Percentiles rank a stretch among this genome's conserved stretches.
phyloP scores from a whole-genome alignment of 2,888 invertebrate species.

The Patella pellucida region DNA sequence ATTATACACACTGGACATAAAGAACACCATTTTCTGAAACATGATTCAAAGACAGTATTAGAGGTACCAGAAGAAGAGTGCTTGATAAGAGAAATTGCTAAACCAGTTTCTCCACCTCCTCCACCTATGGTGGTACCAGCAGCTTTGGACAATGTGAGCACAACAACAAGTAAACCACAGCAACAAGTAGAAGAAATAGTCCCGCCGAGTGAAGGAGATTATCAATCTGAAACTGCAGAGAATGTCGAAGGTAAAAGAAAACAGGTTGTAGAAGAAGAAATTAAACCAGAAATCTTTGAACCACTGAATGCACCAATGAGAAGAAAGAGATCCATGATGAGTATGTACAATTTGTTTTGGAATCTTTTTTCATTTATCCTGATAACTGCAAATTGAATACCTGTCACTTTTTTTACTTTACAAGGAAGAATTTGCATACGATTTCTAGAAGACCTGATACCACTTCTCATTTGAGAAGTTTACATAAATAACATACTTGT shows the following conservation, averaged over 20 bases:
- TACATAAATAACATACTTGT: too few relatives aligned
- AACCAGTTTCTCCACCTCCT: background rate
- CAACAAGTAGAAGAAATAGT: background rate
- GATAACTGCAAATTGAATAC: too few relatives aligned
- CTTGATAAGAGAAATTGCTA: constrained; percentile 15
- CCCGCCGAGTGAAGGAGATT: background rate
- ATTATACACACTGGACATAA: constrained; percentile 38
- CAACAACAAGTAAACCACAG: background rate
- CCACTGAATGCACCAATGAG: background rate
- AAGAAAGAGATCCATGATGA: background rate
- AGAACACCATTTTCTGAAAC: constrained; percentile 27
- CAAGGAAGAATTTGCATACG: too few relatives aligned
- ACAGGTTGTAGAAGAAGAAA: constrained; percentile 31
- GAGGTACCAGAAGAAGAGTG: constrained; percentile 20
- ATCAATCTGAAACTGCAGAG: background rate
- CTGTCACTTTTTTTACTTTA: too few relatives aligned
- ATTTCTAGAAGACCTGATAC: too few relatives aligned
- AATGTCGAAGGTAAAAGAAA: constrained; percentile 8
- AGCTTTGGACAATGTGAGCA: background rate
- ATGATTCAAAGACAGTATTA: constrained; percentile 18
- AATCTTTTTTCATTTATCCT: too few relatives aligned
- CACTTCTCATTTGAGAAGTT: too few relatives aligned
- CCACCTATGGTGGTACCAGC: background rate
- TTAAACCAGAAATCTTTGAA: constrained; percentile 28
- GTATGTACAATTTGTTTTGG: background rate